Percentiles rank a stretch among this genome's conserved stretches.
Conservation (phyloP, 2,797 vertebrate species). For the Fistularia tabacaria region DNA sequence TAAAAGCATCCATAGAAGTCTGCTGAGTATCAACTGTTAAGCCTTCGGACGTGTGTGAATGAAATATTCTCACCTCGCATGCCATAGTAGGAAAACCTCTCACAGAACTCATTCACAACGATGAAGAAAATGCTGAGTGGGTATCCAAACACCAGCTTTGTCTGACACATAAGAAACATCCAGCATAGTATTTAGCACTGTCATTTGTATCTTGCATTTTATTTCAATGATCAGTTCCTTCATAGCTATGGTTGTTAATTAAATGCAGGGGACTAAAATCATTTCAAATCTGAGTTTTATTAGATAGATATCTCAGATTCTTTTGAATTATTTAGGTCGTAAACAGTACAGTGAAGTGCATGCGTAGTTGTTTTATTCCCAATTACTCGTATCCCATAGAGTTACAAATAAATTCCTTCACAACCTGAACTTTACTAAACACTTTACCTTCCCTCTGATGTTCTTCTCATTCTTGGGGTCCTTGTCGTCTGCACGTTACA, state of each 20-base stretch:
- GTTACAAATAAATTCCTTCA: not conserved
- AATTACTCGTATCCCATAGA: not conserved
- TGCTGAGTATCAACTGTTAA: not conserved
- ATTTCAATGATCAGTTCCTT: not conserved
- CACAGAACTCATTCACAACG: conserved; percentile 91
- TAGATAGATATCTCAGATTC: no score
- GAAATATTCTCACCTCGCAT: conserved; percentile 83
- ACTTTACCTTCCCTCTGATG: conserved; percentile 61
- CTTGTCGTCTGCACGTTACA: conserved; percentile 51
- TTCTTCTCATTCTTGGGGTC: conserved; percentile 44
- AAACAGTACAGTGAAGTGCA: no score
- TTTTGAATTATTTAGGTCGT: no score
- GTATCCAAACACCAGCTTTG: conserved; percentile 73
- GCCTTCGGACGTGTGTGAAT: not conserved
- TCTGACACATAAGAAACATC: conserved; percentile 35
- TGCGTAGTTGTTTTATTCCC: not conserved
- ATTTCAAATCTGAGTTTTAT: no score
- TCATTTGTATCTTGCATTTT: not conserved
- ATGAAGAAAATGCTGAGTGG: conserved; percentile 96
- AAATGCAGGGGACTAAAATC: no score
- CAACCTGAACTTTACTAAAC: rapidly evolving
- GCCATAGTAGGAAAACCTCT: conserved; percentile 97
- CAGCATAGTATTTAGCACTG: not conserved
- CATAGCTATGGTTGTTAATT: no score
- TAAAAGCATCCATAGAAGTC: not conserved